Evolutionary conservation across 2,113 vertebrate species (phyloP).

Genomic region (Syngnathus scovelli): DNA sequence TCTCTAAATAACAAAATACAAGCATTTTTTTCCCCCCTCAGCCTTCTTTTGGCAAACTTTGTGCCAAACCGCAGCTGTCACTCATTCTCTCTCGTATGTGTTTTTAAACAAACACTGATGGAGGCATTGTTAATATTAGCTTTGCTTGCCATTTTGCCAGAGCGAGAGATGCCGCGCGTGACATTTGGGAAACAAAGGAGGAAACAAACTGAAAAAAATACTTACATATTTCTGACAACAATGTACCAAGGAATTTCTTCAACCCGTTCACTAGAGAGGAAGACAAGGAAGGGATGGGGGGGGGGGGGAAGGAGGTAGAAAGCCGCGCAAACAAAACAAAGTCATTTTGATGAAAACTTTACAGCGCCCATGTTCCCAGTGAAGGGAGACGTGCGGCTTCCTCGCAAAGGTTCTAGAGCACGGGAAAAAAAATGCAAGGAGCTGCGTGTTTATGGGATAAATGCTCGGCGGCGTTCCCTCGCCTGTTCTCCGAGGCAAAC

Average conservation of each 20-base stretch:
- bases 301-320: conserved; percentile 39
- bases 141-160: conserved; percentile 57
- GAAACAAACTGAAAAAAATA: conserved; percentile 46
- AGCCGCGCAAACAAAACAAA: conserved; percentile 56
- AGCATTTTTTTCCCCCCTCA: neutral
- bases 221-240: conserved; percentile 66
- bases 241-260: conserved; percentile 74
- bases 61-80: conserved; percentile 40
- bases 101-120: conserved; percentile 30
- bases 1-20: conserved; percentile 25
- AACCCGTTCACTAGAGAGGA: conserved; percentile 61
- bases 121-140: conserved; percentile 52
- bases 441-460: conserved; percentile 64
- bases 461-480: conserved; percentile 60
- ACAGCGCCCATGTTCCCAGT: conserved; percentile 44
- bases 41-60: conserved; percentile 23
- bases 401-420: conserved; percentile 47
- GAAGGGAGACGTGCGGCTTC: conserved; percentile 52
- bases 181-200: conserved; percentile 52
- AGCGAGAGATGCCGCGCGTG: conserved; percentile 21
- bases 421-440: conserved; percentile 26
- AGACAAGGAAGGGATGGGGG: conserved; percentile 38
- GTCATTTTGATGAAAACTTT: conserved; percentile 59
- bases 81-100: conserved; percentile 32
- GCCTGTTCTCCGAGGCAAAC: conserved; percentile 60